Evolutionary conservation across 2,888 invertebrate species (phyloP), one percentile per base, ranked within the genome.

Genomic region (Napeogenes inachia): DNA sequence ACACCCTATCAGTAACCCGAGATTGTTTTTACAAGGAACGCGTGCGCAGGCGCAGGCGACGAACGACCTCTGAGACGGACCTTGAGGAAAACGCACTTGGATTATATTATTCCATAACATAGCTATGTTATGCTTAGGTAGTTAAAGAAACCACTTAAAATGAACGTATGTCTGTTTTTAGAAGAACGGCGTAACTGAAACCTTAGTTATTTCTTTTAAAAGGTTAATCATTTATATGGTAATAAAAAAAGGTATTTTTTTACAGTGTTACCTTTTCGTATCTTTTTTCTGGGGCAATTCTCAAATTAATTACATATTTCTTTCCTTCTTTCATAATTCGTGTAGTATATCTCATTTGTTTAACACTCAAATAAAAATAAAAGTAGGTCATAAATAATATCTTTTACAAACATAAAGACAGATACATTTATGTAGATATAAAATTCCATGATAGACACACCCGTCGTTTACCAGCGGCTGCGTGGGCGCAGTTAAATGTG

Each of bases 41-140:
- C 85, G 83, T 83, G 82, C 84, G 81, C 81, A 71, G 69, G 74
- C 77, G 67, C 50, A 50, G 50, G 65, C 70, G 70, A 64, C 76
- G 76, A 78, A 80, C 85, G 88, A 85, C 87, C 86, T 87, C 85
- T 77, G 79, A 74, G 72, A 73, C 77, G 79, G 85, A 82, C 86
- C 87, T 87, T 87, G 88, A 77, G 74, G 75, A 72, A 74, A 61
- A 66, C 57, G 60, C 62, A 54, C 45, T 67, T 65, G 67, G 66
- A 65, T 66, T 68, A 65, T 70, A 67, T 65, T 62, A 68, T 70
- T 66, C 66, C 69, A 68, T 70, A 70, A 68, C 68, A 65, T 50
- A 30, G 4, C 30, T 30, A 30, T 30, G 50, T 30, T 50, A 13
- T 21, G 21, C 2, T 50, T 30, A 50, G 10, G 30, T 30, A 21